These are phyloP conservation scores for Hucho hucho DNA, from an alignment of 2,113 vertebrate genomes.

Conservation along the genomic window DNA sequence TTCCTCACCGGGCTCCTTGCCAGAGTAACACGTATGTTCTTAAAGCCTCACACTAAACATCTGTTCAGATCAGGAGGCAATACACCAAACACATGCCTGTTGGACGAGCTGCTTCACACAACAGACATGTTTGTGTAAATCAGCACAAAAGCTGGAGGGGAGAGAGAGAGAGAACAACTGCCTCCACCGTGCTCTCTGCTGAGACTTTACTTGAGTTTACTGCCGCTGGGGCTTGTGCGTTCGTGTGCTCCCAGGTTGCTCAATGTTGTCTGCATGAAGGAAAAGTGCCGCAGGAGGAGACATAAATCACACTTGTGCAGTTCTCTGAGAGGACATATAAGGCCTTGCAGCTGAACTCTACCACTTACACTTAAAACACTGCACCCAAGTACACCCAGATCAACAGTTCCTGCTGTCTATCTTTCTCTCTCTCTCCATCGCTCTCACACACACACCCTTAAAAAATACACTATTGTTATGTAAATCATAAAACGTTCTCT, in stretches of 20 bases:
- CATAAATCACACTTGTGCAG: constrained; percentile 30
- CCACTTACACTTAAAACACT: neutral
- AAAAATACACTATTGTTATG: no score
- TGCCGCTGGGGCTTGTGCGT: constrained; percentile 23
- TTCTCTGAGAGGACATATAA: neutral
- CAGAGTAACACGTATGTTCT: constrained; percentile 20
- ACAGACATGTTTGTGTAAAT: constrained; percentile 23
- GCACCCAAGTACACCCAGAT: no score
- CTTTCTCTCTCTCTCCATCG: neutral
- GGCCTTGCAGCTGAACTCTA: constrained; percentile 7
- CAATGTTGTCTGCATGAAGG: constrained; percentile 22
- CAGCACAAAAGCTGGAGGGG: constrained; percentile 52
- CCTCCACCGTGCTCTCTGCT: constrained; percentile 35
- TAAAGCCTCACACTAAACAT: neutral
- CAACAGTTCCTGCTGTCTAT: no score
- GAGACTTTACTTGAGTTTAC: constrained; percentile 45
- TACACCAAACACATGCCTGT: constrained; percentile 39
- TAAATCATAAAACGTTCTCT: no score
- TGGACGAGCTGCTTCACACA: constrained; percentile 17
- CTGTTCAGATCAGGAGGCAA: constrained; percentile 16
- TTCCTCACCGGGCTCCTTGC: neutral
- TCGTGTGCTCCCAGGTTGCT: constrained; percentile 20
- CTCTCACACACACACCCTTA: neutral
- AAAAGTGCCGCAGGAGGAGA: constrained; percentile 1
- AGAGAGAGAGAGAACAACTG: constrained; percentile 40